These are phyloP conservation scores for Camponotus floridanus DNA, from an alignment of 1,140 invertebrate genomes.

Conservation along the genomic window DNA sequence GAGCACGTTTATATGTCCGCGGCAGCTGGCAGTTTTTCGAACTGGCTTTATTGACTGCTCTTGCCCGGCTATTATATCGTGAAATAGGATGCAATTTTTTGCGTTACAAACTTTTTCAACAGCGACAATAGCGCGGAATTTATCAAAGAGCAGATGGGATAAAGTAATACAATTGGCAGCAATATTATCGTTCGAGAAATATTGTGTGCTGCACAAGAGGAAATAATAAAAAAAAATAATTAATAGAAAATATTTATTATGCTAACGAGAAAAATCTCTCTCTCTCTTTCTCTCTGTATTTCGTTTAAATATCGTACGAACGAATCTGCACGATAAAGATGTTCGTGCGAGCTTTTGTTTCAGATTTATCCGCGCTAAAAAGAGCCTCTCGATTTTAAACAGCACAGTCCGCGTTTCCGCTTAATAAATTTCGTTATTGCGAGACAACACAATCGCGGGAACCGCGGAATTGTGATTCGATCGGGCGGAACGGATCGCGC, in stretches of 20 bases:
- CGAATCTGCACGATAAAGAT: not conserved
- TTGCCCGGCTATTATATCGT: not conserved
- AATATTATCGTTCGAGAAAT: no score
- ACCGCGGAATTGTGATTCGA: conserved; percentile 65
- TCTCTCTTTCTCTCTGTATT: not conserved
- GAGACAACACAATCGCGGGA: conserved; percentile 32
- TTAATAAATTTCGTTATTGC: conserved; percentile 51
- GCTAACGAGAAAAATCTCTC: not conserved
- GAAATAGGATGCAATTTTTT: not conserved
- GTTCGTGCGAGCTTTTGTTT: conserved; percentile 4
- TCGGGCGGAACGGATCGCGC: conserved; percentile 22
- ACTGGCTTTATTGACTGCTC: not conserved
- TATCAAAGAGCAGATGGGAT: not conserved
- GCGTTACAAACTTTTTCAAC: not conserved
- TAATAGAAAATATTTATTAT: not conserved
- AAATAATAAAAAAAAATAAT: conserved; percentile 6
- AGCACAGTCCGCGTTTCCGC: conserved; percentile 9
- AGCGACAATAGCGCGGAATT: not conserved
- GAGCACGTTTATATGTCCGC: not conserved
- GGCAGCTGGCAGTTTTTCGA: not conserved
- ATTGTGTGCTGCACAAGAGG: no score
- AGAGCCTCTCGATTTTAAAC: not conserved
- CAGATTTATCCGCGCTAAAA: conserved; percentile 25
- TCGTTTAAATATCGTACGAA: not conserved
- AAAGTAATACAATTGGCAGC: not conserved